Evolutionary conservation across 1,140 invertebrate genomes (phyloP).

Genomic region (Ceratina australensis): DNA sequence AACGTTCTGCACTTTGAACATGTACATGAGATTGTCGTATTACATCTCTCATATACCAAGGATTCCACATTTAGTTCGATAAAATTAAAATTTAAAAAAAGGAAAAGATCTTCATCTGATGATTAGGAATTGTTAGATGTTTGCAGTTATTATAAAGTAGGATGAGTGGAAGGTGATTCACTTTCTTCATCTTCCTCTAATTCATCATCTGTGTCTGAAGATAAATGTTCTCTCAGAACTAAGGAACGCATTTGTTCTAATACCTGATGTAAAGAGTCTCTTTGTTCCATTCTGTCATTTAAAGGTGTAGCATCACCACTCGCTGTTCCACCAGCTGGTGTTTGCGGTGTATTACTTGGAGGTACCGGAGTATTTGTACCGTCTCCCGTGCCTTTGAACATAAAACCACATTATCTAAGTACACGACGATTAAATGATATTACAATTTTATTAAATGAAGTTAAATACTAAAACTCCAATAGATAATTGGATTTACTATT

Average conservation of each 20-base stretch:
- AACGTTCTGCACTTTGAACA: slow-evolving; percentile 25
- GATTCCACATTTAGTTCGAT: slow-evolving; percentile 9
- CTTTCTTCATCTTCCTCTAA: slow-evolving; percentile 67
- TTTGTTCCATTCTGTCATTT: slow-evolving; percentile 69
- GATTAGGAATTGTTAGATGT: slow-evolving; percentile 48
- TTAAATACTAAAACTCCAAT: not conserved
- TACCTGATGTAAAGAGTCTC: slow-evolving; percentile 77
- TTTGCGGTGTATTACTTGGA: slow-evolving; percentile 79
- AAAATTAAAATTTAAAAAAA: slow-evolving; percentile 44
- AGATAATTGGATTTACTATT: slow-evolving; percentile 2
- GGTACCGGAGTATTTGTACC: slow-evolving; percentile 74
- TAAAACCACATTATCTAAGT: slow-evolving; percentile 9
- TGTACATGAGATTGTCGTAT: slow-evolving; percentile 21
- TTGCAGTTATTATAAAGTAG: slow-evolving; percentile 61
- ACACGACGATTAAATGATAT: not conserved
- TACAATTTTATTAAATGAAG: not conserved
- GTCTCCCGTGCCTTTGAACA: slow-evolving; percentile 67
- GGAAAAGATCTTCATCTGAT: slow-evolving; percentile 53
- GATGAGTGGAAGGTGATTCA: slow-evolving; percentile 67
- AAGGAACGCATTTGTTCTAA: slow-evolving; percentile 78
- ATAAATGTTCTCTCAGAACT: slow-evolving; percentile 70
- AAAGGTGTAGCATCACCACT: slow-evolving; percentile 76
- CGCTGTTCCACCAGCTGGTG: slow-evolving; percentile 75
- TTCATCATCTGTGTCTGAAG: slow-evolving; percentile 71
- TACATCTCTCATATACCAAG: slow-evolving; percentile 16